Evolutionary conservation across 30 jellyfish, hydroid and myxozoan species (phyloP), one percentile per base, ranked within the genome.

Genomic region (Catostylus mosaicus): DNA sequence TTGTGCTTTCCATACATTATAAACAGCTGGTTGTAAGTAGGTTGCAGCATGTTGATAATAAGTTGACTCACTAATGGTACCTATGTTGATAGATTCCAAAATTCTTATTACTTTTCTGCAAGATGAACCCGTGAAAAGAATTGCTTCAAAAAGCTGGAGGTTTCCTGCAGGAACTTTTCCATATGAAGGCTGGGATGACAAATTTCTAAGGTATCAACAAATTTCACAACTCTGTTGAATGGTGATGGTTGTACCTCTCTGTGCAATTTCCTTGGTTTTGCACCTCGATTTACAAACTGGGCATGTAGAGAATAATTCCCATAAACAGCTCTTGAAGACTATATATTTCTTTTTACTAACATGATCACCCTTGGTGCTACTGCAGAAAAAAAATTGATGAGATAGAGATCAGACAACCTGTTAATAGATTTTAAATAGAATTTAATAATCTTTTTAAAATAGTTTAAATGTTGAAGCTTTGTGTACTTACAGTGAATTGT

Each of bases 81-180:
- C 50, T 16, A 63, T 63, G 76, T 63, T 63, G 76, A 63, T 63
- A 63, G 76, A 63, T 6, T 63, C 47, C 76, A 63, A 63, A 26
- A 46, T 63, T 63, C 76, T 63, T 32, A 63, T 23, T 40, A 63
- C 76, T 63, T 63, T 63, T 22, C 76, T 63, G 76, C 76, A 63
- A 32, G 76, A 63, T 30, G 50, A 29, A 63, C 76, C 76, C 24
- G 24, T 63, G 50, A 63, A 63, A 46, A 63, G 30, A 32, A 63
- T 63, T 14, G 45, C 76, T 26, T 46, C 76, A 63, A 46, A 30
- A 63, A 63, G 50, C 76, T 63, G 76, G 20, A 63, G 20, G 31
- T 6, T 63, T 63, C 76, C 76, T 22, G 76, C 76, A 63, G 76
- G 76, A 22, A 34, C 30, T 14, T 63, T 40, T 16, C 50, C 50